phyloP scores from a whole-genome alignment of 2,888 invertebrate genomes.

The Poecilus cupreus region DNA sequence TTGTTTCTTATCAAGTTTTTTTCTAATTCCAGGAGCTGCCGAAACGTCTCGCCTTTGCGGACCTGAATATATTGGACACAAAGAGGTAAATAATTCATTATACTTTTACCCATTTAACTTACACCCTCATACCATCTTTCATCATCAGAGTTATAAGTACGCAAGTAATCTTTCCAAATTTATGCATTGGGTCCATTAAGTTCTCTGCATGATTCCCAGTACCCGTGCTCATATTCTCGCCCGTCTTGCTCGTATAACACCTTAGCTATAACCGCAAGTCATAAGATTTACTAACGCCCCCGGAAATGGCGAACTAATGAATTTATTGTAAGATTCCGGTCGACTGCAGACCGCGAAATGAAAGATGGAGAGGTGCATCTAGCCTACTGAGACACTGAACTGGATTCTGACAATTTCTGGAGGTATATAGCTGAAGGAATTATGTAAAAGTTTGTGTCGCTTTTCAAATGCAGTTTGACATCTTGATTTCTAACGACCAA shows the following conservation, averaged over 20 bases:
- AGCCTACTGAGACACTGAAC: too few species aligned
- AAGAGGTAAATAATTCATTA: too few species aligned
- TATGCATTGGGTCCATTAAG: constrained; percentile 38
- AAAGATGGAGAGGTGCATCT: constrained; percentile 3
- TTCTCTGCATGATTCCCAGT: not conserved
- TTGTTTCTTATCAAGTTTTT: not conserved
- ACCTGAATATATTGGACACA: too few species aligned
- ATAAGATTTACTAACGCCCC: constrained; percentile 49
- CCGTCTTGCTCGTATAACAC: not conserved
- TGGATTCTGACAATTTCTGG: too few species aligned
- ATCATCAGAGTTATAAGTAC: constrained; percentile 27
- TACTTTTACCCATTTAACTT: too few species aligned
- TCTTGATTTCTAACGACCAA: too few species aligned
- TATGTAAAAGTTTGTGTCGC: too few species aligned
- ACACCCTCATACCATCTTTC: not conserved
- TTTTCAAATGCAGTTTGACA: too few species aligned
- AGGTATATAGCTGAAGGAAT: too few species aligned
- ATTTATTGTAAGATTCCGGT: constrained; percentile 52
- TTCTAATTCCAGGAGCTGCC: too few species aligned
- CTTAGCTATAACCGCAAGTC: not conserved
- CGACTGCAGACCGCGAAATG: not conserved
- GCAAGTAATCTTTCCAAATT: constrained; percentile 16
- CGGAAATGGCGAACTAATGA: constrained; percentile 46
- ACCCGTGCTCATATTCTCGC: not conserved
- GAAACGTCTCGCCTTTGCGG: too few species aligned